A percentile compares a stretch with the other conserved stretches of the same genome.
Evolutionary conservation across 1,140 invertebrate species (phyloP).

Genomic region (Drosophila pseudoananassae): DNA sequence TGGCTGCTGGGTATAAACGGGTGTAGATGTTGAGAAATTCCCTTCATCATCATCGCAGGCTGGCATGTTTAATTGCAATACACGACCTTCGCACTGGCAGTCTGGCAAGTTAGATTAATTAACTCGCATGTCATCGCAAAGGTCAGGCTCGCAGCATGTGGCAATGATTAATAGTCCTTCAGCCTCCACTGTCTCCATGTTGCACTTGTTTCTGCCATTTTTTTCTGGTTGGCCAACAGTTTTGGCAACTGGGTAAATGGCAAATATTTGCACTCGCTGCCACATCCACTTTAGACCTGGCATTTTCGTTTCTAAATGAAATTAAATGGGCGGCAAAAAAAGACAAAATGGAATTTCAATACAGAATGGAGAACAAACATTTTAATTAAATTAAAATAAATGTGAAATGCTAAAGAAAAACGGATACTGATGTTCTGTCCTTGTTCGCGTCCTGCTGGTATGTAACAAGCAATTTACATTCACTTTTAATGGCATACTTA

Average conservation of each 20-base stretch:
- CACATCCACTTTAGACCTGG: neutral
- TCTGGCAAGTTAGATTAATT: constrained; percentile 77
- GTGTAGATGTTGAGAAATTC: constrained; percentile 18
- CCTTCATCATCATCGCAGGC: constrained; percentile 33
- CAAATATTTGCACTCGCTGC: constrained; percentile 43
- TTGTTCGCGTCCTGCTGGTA: neutral
- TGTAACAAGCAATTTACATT: constrained; percentile 64
- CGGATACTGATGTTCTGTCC: constrained; percentile 12
- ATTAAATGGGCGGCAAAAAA: constrained; percentile 27
- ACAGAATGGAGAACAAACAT: constrained; percentile 36
- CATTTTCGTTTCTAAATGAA: constrained; percentile 45
- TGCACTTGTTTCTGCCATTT: constrained; percentile 4
- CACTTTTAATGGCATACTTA: constrained; percentile 64
- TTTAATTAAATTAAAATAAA: constrained; percentile 75
- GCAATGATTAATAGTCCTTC: constrained; percentile 64
- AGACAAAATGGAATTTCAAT: constrained; percentile 31
- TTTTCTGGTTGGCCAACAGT: constrained; percentile 3
- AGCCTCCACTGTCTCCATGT: neutral
- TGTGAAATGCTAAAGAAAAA: constrained; percentile 18
- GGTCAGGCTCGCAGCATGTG: constrained; percentile 63
- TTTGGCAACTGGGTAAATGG: constrained; percentile 26
- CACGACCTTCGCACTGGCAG: constrained; percentile 56
- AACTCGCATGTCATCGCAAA: constrained; percentile 71
- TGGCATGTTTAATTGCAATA: constrained; percentile 50
- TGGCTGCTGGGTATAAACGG: neutral